phyloP scores from a whole-genome alignment of 1,140 invertebrate species.

The Oncopeltus fasciatus region DNA sequence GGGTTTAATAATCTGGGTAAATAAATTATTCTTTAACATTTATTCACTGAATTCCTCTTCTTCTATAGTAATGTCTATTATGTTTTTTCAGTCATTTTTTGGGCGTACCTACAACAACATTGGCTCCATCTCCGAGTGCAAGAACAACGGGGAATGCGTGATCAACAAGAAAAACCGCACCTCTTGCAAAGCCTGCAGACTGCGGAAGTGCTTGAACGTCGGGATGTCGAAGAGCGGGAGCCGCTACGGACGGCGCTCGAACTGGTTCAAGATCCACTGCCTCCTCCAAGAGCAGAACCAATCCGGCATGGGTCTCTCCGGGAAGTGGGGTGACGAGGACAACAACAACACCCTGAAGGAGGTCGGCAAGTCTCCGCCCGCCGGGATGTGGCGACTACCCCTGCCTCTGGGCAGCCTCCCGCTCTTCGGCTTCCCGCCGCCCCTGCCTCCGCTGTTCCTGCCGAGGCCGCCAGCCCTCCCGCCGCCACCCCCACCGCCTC shows the following conservation, averaged over 20 bases:
- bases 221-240: constrained; percentile 50
- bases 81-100: constrained; percentile 52
- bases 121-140: constrained; percentile 38
- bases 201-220: constrained; percentile 43
- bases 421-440: neutral
- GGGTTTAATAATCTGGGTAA: no score
- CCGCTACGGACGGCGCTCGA: constrained; percentile 39
- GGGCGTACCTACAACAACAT: constrained; percentile 48
- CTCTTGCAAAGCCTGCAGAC: constrained; percentile 48
- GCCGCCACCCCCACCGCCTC: neutral
- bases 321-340: constrained; percentile 4
- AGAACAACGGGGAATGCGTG: constrained; percentile 42
- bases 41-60: no score
- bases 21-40: no score
- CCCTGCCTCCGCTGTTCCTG: constrained; percentile 3
- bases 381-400: neutral
- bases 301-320: neutral
- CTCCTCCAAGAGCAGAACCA: constrained; percentile 35
- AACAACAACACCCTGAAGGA: constrained; percentile 3
- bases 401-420: constrained; percentile 1
- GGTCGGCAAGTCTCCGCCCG: neutral
- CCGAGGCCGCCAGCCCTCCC: neutral
- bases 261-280: constrained; percentile 49
- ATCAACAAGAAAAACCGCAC: constrained; percentile 49
- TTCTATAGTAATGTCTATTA: no score